Base-by-base conservation (phyloP, 2,888 invertebrate species). In the Lymantria monacha region DNA sequence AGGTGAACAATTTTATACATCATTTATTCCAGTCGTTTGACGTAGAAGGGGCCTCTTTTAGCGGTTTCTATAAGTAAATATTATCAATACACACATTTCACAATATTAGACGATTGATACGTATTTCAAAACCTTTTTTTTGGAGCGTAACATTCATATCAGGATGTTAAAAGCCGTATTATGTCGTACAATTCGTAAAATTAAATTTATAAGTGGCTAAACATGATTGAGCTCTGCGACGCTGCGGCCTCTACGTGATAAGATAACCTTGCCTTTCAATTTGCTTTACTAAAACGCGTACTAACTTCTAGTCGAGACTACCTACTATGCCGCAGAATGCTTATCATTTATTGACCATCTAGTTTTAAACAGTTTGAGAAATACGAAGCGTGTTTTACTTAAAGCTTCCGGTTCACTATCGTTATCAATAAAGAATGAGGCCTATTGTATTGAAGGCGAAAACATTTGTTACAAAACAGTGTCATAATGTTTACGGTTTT, bases 241-340 rank as follows among this genome's bases (percentile, higher is more conserved):
- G 80, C 69, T 74, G 79, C 79, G 83, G 82, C 82, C 80, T 71
- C 81, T 67, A 65, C 52, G 72, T 83, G 90, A 91, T 90, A 89
- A 91, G 88, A 91, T 90, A 90, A 90, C 90, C 90, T 90, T 89
- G 91, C 83, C 83, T 87, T 86, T 76, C 83, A 87, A 88, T 88
- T 88, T 85, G 80, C 80, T 86, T 84, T 72, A 79, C 83, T 71
- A 75, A 75, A 72, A 53, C 59, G 51, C 46, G 43, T 53, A 58
- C 69, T 53, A 67, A 69, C 73, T 70, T 65, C 61, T 66, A 63
- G 66, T 71, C 57, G 64, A 67, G 63, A 70, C 75, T 77, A 72
- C 63, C 22, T 3, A 22, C 22, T 22, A 65, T 60, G 66, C 72
- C 56, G 73, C 75, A 71, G 59, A 63, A 74, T 65, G 69, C 76